Base-by-base conservation (phyloP, 1,140 invertebrate genomes). In the Helicoverpa armigera region DNA sequence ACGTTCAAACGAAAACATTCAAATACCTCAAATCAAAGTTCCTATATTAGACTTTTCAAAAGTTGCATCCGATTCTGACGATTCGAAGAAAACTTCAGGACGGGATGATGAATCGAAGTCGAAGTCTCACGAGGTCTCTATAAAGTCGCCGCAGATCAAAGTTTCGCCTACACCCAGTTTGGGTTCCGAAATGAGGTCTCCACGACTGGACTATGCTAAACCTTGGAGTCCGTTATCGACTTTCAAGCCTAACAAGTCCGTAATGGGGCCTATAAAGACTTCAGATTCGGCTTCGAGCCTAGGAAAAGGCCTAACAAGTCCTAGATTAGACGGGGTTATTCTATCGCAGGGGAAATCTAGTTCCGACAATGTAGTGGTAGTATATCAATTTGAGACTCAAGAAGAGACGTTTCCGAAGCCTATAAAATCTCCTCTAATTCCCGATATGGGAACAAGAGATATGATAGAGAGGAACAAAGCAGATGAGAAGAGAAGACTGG, bases 321-420 rank as follows among this genome's bases (percentile, higher is more conserved):
- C 93, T 23, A 86, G 92, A 79, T 82, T 95, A 79, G 93, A 95
- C 56, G 93, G 92, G 3, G 92, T 95, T 3, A 94, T 94, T 56
- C 58, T 95, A 76, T 95, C 93, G 29, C 92, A 95, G 88, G 92
- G 92, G 2, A 95, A 94, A 86, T 91, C 91, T 9, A 94, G 87
- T 81, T 86, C 90, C 0, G 92, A 95, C 80, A 94, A 94, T 70
- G 92, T 95, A 3, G 92, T 95, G 2, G 93, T 95, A 2, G 90
- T 94, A 1, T 95, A 95, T 79, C 93, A 95, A 80, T 94, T 95
- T 82, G 92, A 94, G 82, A 93, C 88, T 16, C 89, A 91, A 80
- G 92, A 94, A 11, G 88, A 94, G 14, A 78, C 56, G 63, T 83
- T 81, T 60, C 83, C 85, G 0, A 91, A 91, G 60, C 87, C 86